These are phyloP conservation scores for Pristionchus maxplancki DNA, from an alignment of 2,888 invertebrate genomes.

Conservation along the genomic window DNA sequence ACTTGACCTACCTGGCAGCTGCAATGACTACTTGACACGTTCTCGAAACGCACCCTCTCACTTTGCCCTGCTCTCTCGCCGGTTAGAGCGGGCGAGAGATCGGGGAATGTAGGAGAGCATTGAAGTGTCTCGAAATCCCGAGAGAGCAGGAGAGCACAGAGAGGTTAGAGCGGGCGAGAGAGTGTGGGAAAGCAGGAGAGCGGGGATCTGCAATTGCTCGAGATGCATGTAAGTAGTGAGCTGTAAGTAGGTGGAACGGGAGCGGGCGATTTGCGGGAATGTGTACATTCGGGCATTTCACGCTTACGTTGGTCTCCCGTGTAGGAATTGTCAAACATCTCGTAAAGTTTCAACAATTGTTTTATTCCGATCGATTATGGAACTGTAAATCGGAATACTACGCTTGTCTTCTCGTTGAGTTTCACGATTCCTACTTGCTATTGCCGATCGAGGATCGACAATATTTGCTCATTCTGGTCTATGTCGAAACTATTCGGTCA, in stretches of 20 bases:
- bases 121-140: background rate
- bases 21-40: constrained; percentile 3
- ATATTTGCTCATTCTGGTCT: no score
- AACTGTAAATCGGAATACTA: no score
- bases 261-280: background rate
- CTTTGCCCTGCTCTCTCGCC: background rate
- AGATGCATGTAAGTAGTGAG: constrained; percentile 5
- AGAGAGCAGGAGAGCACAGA: background rate
- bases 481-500: no score
- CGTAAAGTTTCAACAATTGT: no score
- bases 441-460: no score
- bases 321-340: no score
- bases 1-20: constrained; percentile 13
- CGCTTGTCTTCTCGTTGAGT: no score
- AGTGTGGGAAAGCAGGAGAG: background rate
- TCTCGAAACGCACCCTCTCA: constrained; percentile 8
- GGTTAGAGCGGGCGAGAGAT: background rate
- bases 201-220: background rate
- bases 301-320: background rate
- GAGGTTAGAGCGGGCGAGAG: background rate
- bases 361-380: no score
- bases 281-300: background rate
- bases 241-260: constrained; percentile 12
- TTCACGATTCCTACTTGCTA: no score
- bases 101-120: background rate